Evolutionary conservation across 2,888 invertebrate species (phyloP).

Genomic region (Gryllus longicercus): DNA sequence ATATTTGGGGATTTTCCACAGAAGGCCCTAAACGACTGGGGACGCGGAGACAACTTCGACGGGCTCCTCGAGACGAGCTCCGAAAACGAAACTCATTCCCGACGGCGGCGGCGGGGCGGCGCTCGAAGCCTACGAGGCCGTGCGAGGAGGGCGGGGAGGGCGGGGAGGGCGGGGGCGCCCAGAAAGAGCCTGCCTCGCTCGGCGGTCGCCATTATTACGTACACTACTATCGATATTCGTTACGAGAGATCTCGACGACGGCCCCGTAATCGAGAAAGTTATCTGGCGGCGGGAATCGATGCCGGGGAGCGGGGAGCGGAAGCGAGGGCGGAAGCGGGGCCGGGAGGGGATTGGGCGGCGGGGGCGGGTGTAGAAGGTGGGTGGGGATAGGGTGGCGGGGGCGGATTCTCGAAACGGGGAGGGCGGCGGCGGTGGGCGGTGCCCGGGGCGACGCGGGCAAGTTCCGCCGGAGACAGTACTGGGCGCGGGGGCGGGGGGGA

Average conservation of each 20-base stretch:
- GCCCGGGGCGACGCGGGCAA: no score
- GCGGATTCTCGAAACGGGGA: no score
- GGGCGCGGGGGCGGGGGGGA: background rate
- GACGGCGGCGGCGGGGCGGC: no score
- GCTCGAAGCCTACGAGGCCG: background rate
- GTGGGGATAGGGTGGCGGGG: background rate
- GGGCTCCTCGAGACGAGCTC: no score
- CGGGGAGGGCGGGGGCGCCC: background rate
- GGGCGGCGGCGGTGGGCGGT: no score
- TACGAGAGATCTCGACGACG: conserved; percentile 6
- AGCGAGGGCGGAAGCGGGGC: background rate
- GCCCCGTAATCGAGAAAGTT: conserved; percentile 8
- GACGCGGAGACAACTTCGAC: no score
- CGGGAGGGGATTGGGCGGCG: background rate
- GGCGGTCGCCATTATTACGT: conserved; percentile 5
- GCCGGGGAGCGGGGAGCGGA: background rate
- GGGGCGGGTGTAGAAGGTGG: background rate
- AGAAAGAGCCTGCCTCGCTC: background rate
- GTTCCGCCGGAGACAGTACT: no score
- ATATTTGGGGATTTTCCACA: no score
- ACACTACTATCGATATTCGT: conserved; percentile 11
- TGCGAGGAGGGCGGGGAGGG: background rate
- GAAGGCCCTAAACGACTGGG: no score
- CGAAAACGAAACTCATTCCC: no score
- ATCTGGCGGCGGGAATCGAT: conserved; percentile 5